Evolutionary conservation across 2,888 invertebrate genomes (phyloP), one percentile per base, ranked within the genome.

Genomic region (Hyppa rectilinea): DNA sequence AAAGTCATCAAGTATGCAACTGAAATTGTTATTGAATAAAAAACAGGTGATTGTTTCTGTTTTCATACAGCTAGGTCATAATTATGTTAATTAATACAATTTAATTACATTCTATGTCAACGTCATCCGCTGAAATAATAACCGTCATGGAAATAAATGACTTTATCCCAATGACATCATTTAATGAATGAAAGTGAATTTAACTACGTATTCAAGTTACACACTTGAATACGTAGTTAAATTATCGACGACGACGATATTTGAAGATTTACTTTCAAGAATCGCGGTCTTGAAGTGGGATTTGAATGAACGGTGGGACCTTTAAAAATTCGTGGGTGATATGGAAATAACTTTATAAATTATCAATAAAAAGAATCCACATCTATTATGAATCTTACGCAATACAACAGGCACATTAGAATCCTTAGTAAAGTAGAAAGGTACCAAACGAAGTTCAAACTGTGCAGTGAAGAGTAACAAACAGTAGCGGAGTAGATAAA

Each of bases 401-500:
- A n/a, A n/a, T n/a, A n/a, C n/a, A n/a, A n/a, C n/a, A n/a, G n/a
- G n/a, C n/a, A n/a, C n/a, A n/a, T n/a, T n/a, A n/a, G n/a, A n/a
- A n/a, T n/a, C n/a, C n/a, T n/a, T n/a, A n/a, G n/a, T n/a, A n/a
- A n/a, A n/a, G n/a, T n/a, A n/a, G n/a, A n/a, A n/a, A n/a, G n/a
- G n/a, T n/a, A n/a, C n/a, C n/a, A n/a, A n/a, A n/a, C n/a, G n/a
- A n/a, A n/a, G 36, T 53, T 52, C 43, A 52, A 61, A 50, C 50
- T 56, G 59, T 56, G 56, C 53, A 49, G 29, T 66, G 49, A 64
- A 38, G 52, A 50, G 59, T 62, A 79, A 63, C 38, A 60, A 68
- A 80, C 64, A 55, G 71, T 60, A 34, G 31, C 52, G 52, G 52
- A 50, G 43, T 71, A 45, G 38, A 67, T 79, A 58, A 66, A 77